Evolutionary conservation across 2,888 invertebrate species (phyloP).

Genomic region (Penaeus monodon): DNA sequence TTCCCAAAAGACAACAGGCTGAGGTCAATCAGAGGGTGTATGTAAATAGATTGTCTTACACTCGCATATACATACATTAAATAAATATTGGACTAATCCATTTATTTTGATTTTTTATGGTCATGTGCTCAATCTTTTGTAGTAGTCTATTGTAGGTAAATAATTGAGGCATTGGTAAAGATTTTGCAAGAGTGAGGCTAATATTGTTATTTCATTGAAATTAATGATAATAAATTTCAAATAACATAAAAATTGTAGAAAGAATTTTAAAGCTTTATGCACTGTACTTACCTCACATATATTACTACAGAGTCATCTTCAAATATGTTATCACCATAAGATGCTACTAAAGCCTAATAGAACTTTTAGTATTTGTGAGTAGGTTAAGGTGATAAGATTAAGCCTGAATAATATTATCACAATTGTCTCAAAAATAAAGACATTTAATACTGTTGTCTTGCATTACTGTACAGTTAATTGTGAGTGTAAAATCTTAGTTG

Average conservation of each 20-base stretch:
- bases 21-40: conserved; percentile 9
- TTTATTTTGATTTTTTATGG: conserved; percentile 12
- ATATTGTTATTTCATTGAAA: not conserved
- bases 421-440: no score
- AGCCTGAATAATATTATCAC: no score
- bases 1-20: conserved; percentile 28
- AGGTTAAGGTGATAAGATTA: no score
- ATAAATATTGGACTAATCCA: not conserved
- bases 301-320: no score
- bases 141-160: conserved; percentile 10
- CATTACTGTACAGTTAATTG: no score
- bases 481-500: no score
- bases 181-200: conserved; percentile 9
- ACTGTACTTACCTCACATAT: no score
- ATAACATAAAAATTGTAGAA: not conserved
- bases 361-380: no score
- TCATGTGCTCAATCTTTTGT: conserved; percentile 45
- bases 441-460: no score
- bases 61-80: conserved; percentile 7
- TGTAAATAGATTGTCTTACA: not conserved
- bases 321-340: no score
- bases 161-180: conserved; percentile 10
- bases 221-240: not conserved
- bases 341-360: no score
- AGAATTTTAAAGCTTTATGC: no score